Conservation (phyloP, 2,113 vertebrate genomes). For the Etia nguti region DNA sequence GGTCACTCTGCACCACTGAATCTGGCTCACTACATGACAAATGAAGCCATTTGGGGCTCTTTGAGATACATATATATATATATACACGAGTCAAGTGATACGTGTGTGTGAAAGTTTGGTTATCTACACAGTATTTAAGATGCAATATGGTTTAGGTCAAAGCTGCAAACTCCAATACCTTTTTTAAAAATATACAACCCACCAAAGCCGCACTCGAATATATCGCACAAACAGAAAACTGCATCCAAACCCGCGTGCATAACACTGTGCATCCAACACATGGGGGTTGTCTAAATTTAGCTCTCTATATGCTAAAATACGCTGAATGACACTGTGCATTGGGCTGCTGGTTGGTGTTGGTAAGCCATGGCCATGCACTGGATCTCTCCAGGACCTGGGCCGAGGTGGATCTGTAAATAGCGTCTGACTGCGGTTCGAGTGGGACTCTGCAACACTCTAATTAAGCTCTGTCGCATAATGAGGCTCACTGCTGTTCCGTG, state of each 20-base stretch:
- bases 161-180: slow-evolving; percentile 3
- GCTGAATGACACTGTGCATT: neutral
- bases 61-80: neutral
- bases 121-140: slow-evolving; percentile 31
- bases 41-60: neutral
- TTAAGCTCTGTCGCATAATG: slow-evolving; percentile 66
- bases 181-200: slow-evolving; percentile 3
- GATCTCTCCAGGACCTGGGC: neutral
- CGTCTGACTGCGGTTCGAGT: slow-evolving; percentile 57
- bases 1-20: slow-evolving; percentile 31
- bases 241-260: slow-evolving; percentile 48
- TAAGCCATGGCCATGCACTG: slow-evolving; percentile 19
- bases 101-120: neutral
- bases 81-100: neutral
- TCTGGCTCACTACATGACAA: neutral
- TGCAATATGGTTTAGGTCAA: neutral
- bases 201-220: neutral
- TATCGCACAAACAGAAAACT: slow-evolving; percentile 7
- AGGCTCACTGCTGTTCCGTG: slow-evolving; percentile 50
- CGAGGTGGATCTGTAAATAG: slow-evolving; percentile 59
- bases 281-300: slow-evolving; percentile 37
- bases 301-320: slow-evolving; percentile 26
- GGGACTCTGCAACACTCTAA: slow-evolving; percentile 61
- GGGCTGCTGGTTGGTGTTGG: slow-evolving; percentile 12
- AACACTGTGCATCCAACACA: slow-evolving; percentile 19